phyloP scores from a whole-genome alignment of 2,113 vertebrate genomes.

The Rhinoptilus africanus region DNA sequence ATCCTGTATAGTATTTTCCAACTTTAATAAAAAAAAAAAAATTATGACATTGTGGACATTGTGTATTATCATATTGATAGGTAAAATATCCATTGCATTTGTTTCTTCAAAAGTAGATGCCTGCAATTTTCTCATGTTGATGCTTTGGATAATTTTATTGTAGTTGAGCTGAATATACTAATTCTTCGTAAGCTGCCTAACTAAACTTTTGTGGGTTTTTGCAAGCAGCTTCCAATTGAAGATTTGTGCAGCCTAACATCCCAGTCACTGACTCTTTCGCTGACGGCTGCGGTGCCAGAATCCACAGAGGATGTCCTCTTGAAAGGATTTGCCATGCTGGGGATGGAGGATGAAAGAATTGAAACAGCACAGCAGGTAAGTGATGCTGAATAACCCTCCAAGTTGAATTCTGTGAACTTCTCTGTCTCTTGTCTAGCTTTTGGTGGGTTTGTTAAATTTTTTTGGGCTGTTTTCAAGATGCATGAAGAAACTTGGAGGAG shows the following conservation, averaged over 20 bases:
- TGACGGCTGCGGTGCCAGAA: constrained; percentile 81
- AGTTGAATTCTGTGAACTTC: background rate
- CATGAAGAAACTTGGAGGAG: background rate
- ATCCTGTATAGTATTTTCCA: background rate
- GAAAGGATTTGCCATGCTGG: constrained; percentile 86
- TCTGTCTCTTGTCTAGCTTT: background rate
- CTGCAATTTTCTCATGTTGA: background rate
- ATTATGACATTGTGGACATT: too few relatives aligned
- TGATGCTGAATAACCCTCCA: background rate
- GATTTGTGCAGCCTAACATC: constrained; percentile 88
- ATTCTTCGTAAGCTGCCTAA: background rate
- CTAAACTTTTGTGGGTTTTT: background rate
- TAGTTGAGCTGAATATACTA: background rate
- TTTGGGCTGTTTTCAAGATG: background rate
- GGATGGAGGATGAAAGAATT: constrained; percentile 87
- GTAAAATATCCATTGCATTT: background rate
- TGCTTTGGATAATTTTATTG: background rate
- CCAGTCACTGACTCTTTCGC: constrained; percentile 75
- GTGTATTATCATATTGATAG: background rate
- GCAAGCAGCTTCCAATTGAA: constrained; percentile 89
- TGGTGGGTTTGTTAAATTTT: background rate
- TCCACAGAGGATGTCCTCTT: constrained; percentile 90
- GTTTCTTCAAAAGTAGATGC: background rate
- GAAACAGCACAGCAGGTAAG: constrained; percentile 95
- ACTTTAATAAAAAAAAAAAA: background rate